phyloP scores from a whole-genome alignment of 2,113 vertebrate genomes.

The Channa maculata region DNA sequence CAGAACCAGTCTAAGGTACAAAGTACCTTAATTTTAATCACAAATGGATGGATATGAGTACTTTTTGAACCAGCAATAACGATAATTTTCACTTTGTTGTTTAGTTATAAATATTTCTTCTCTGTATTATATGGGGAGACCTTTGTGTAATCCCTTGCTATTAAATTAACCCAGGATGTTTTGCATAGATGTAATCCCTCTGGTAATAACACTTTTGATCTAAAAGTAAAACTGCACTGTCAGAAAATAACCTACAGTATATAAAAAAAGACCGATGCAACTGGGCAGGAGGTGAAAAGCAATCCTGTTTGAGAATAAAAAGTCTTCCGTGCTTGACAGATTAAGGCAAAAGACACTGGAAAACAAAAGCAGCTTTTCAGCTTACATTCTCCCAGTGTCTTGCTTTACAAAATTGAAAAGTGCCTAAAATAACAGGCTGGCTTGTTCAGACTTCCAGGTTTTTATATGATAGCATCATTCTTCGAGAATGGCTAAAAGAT shows the following conservation, averaged over 20 bases:
- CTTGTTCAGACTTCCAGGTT: constrained; percentile 2
- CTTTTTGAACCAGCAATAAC: background rate
- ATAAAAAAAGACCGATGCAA: constrained; percentile 21
- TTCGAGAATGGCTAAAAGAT: background rate
- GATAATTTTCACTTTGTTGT: background rate
- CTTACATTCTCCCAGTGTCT: constrained; percentile 30
- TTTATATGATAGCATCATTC: constrained; percentile 20
- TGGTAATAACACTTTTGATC: constrained; percentile 39
- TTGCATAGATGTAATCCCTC: constrained; percentile 56
- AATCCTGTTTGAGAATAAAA: constrained; percentile 44
- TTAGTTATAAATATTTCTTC: background rate
- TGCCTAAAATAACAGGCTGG: constrained; percentile 21
- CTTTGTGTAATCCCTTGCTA: constrained; percentile 65
- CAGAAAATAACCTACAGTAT: background rate
- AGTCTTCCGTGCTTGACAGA: constrained; percentile 37
- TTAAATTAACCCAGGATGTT: constrained; percentile 48
- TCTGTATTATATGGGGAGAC: background rate
- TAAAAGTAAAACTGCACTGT: constrained; percentile 38
- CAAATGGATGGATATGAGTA: too few relatives aligned
- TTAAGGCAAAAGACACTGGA: constrained; percentile 42
- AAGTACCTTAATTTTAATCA: too few relatives aligned
- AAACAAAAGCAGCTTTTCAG: constrained; percentile 63
- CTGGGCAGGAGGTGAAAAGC: constrained; percentile 45
- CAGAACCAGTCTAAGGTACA: too few relatives aligned
- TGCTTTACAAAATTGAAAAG: constrained; percentile 30